Base-by-base conservation (phyloP, 2,888 invertebrate species). In the Drosophila quinaria region DNA sequence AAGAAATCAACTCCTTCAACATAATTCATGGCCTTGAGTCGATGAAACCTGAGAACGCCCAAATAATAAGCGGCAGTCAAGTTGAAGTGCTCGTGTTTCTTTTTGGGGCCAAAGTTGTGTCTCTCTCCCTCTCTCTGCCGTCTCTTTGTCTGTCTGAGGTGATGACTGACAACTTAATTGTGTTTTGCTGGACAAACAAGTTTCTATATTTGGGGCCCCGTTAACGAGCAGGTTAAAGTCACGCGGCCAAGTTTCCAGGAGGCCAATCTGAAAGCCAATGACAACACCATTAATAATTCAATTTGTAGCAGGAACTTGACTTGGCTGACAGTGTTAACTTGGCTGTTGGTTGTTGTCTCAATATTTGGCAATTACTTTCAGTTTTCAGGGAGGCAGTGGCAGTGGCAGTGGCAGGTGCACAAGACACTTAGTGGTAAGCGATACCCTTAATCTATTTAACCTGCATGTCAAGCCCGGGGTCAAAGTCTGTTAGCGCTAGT, bases 371-470 rank as follows among this genome's bases (percentile, higher is more conserved):
- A 84, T 84, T 84, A 89, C 89, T 87, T 84, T 80, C 73, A 73
- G 83, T 80, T 80, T 68, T 79, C 25, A 25, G n/a, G n/a, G n/a
- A 25, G 25, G 25, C 25, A 25, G 25, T n/a, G n/a, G 25, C 25
- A 25, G 25, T 25, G 25, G 25, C 25, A 25, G 25, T 31, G 55
- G 51, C 76, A 74, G 70, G 75, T 79, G 80, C 52, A 54, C 56
- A 58, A 29, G 13, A 41, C 82, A 80, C 81, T 83, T 74, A 74
- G 74, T 52, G 78, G 81, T 73, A 89, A 81, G 81, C 84, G 89
- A 85, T 85, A 89, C 83, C 84, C 81, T 76, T 89, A 85, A 85
- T 85, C 89, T 87, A 80, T 85, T 85, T 85, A 89, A 85, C 83
- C 89, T 87, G 78, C 68, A 84, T 75, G 84, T 87, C 78, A 74